Conservation (phyloP, 2,797 vertebrate genomes). For the Bovichtus variegatus region DNA sequence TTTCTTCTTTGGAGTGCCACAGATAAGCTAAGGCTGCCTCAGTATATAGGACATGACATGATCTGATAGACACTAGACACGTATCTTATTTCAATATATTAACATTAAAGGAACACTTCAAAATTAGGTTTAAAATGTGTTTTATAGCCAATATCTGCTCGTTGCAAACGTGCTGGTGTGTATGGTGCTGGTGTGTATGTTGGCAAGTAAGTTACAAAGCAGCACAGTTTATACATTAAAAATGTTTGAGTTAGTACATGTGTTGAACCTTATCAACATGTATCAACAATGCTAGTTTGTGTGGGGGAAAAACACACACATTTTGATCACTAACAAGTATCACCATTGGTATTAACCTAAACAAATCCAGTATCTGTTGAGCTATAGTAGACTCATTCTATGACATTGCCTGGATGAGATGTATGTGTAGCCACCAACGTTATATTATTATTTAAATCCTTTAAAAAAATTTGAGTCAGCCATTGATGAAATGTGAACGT, state of each 20-base stretch:
- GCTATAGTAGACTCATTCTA: neutral
- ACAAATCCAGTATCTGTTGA: neutral
- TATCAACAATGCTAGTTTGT: neutral
- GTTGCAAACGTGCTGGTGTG: neutral
- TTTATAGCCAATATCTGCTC: neutral
- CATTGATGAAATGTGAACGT: neutral
- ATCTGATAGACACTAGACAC: neutral
- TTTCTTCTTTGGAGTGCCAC: constrained; percentile 15
- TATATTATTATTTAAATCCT: neutral
- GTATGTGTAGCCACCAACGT: neutral
- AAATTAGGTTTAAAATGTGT: neutral
- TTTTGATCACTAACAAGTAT: neutral
- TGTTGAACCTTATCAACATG: neutral
- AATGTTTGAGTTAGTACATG: neutral
- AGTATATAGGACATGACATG: neutral
- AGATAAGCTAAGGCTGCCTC: neutral
- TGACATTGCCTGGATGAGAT: no score
- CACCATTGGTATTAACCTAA: neutral
- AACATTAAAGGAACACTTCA: neutral
- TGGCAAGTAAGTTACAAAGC: neutral
- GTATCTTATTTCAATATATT: neutral
- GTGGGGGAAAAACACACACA: neutral
- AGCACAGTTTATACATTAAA: neutral
- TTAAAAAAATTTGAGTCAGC: neutral
- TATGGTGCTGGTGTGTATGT: neutral